Percentiles rank a stretch among this genome's conserved stretches.
These are phyloP conservation scores for Drosophila eohydei DNA, from an alignment of 2,888 invertebrate genomes.

Conservation along the genomic window DNA sequence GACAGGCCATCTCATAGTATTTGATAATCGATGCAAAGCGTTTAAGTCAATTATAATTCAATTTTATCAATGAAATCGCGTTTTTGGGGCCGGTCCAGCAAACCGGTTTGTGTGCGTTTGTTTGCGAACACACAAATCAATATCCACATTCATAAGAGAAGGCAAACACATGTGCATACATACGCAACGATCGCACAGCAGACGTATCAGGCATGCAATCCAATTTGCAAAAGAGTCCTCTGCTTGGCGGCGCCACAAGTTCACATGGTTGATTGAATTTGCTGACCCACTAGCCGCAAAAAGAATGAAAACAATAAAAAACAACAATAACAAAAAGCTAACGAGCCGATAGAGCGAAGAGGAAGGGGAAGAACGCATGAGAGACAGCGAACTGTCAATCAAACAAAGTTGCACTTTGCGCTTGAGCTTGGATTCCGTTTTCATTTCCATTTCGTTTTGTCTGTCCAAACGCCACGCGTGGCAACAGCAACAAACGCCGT, in stretches of 20 bases:
- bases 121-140: conserved; percentile 7
- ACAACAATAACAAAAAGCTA: conserved; percentile 11
- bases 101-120: conserved; percentile 41
- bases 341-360: background rate
- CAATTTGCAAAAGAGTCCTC: conserved; percentile 54
- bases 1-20: conserved; percentile 32
- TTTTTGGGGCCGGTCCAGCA: conserved; percentile 42
- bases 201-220: conserved; percentile 56
- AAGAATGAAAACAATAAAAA: conserved; percentile 19
- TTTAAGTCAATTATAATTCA: conserved; percentile 36
- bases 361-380: background rate
- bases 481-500: conserved; percentile 54
- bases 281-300: conserved; percentile 76
- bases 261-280: conserved; percentile 81
- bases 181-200: conserved; percentile 1
- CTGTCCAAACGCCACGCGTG: conserved; percentile 53
- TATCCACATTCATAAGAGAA: conserved; percentile 4
- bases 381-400: conserved; percentile 19
- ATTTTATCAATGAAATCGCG: conserved; percentile 69
- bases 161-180: conserved; percentile 2
- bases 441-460: conserved; percentile 49
- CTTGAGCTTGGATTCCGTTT: conserved; percentile 58
- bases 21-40: conserved; percentile 47
- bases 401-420: conserved; percentile 49
- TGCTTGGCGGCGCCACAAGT: conserved; percentile 70